Evolutionary conservation across 2,797 vertebrate species (phyloP).

Genomic region (Rousettus madagascariensis): DNA sequence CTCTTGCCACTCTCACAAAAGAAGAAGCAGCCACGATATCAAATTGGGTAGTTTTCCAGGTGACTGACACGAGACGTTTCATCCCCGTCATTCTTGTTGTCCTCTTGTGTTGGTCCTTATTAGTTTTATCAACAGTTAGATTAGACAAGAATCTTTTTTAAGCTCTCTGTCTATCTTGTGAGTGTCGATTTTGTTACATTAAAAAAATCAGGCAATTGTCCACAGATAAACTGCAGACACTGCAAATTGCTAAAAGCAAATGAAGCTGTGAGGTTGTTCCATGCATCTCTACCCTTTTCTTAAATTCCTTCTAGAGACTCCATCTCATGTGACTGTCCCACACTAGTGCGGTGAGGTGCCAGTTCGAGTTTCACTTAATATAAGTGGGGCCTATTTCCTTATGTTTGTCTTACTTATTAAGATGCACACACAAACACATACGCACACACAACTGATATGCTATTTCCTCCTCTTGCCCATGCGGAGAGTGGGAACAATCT

Average conservation of each 20-base stretch:
- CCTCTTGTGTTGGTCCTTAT: background rate
- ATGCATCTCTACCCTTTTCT: background rate
- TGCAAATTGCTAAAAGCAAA: background rate
- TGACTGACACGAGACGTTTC: too few species aligned
- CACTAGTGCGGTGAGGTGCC: accelerated
- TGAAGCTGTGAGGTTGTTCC: accelerated
- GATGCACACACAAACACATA: background rate
- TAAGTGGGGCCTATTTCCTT: background rate
- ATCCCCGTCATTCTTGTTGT: accelerated
- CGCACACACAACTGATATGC: background rate
- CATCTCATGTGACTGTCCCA: background rate
- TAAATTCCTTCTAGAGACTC: background rate
- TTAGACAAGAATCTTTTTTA: background rate
- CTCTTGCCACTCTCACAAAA: background rate
- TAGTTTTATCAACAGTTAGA: background rate
- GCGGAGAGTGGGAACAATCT: background rate
- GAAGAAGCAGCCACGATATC: background rate
- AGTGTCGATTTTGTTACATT: background rate
- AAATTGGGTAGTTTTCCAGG: background rate
- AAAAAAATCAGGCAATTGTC: background rate
- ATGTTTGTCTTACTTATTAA: background rate
- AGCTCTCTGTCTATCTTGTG: background rate
- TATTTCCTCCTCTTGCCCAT: background rate
- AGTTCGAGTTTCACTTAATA: background rate
- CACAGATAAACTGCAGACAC: background rate